Percentiles rank a stretch among this genome's conserved stretches.
Evolutionary conservation across 1,140 invertebrate species (phyloP).

Genomic region (Vanessa atalanta): DNA sequence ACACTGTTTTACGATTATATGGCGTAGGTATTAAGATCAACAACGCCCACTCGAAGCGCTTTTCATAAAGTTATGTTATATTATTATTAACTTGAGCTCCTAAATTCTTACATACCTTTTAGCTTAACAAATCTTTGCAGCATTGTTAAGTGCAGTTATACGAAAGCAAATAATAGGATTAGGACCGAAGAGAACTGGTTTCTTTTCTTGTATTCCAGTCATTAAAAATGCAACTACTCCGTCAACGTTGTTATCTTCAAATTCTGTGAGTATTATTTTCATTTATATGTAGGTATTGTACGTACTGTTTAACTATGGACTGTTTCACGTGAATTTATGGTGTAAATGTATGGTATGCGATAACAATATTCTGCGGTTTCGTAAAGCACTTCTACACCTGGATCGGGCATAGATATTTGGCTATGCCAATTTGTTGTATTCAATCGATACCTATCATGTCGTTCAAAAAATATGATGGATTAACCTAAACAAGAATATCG

Average conservation of each 20-base stretch:
- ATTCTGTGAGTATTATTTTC: background rate
- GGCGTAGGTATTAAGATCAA: constrained; percentile 8
- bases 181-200: background rate
- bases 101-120: background rate
- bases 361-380: too few relatives aligned
- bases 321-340: too few relatives aligned
- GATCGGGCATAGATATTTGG: too few relatives aligned
- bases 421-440: too few relatives aligned
- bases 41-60: constrained; percentile 5
- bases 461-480: too few relatives aligned
- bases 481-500: too few relatives aligned
- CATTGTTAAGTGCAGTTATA: background rate
- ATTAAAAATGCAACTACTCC: background rate
- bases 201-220: background rate
- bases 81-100: background rate
- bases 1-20: background rate
- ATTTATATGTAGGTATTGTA: too few relatives aligned
- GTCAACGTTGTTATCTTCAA: background rate
- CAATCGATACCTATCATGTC: too few relatives aligned
- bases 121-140: background rate
- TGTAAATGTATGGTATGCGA: too few relatives aligned
- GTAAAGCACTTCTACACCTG: too few relatives aligned
- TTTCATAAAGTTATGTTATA: background rate
- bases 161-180: background rate
- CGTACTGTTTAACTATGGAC: too few relatives aligned